Percentiles rank a stretch among this genome's conserved stretches.
phyloP scores from a whole-genome alignment of 64 coral and sea anemone genomes.

The Stylophora pistillata region DNA sequence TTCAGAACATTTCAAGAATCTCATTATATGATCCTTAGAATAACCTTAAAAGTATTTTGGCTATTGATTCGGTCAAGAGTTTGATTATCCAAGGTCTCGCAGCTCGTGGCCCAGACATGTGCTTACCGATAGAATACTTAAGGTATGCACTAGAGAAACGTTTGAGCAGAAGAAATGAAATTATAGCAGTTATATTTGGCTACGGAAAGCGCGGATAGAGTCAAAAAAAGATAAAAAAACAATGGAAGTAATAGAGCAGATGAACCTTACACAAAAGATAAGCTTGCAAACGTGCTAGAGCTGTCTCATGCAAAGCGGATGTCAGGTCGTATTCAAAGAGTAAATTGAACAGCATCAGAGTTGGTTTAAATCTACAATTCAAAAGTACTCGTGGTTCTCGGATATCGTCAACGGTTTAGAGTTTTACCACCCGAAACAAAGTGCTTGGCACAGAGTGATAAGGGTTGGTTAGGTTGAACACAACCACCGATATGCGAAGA shows the following conservation, averaged over 20 bases:
- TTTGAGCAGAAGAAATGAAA: too few relatives aligned
- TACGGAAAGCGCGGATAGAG: too few relatives aligned
- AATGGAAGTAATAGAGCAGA: constrained; percentile 28
- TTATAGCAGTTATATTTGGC: too few relatives aligned
- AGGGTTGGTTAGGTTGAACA: constrained; percentile 51
- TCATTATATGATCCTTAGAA: too few relatives aligned
- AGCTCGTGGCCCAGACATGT: too few relatives aligned
- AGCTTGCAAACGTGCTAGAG: constrained; percentile 31
- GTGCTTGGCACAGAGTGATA: constrained; percentile 23
- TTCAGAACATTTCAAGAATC: too few relatives aligned
- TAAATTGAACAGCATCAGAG: constrained; percentile 34
- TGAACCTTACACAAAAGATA: constrained; percentile 50
- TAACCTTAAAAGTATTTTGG: too few relatives aligned
- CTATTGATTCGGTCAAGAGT: too few relatives aligned
- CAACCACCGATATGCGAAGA: constrained; percentile 42
- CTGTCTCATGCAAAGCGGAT: constrained; percentile 53
- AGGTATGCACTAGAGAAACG: too few relatives aligned
- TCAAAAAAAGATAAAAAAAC: constrained; percentile 37
- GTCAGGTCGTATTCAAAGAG: constrained; percentile 53
- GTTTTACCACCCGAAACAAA: constrained; percentile 33
- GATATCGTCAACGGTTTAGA: constrained; percentile 50
- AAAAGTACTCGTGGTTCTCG: constrained; percentile 28
- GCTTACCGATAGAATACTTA: too few relatives aligned
- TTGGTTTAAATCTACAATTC: constrained; percentile 57
- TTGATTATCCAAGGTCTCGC: too few relatives aligned